phyloP scores from a whole-genome alignment of 2,888 invertebrate species.

The Bursaphelenchus okinawaensis region DNA sequence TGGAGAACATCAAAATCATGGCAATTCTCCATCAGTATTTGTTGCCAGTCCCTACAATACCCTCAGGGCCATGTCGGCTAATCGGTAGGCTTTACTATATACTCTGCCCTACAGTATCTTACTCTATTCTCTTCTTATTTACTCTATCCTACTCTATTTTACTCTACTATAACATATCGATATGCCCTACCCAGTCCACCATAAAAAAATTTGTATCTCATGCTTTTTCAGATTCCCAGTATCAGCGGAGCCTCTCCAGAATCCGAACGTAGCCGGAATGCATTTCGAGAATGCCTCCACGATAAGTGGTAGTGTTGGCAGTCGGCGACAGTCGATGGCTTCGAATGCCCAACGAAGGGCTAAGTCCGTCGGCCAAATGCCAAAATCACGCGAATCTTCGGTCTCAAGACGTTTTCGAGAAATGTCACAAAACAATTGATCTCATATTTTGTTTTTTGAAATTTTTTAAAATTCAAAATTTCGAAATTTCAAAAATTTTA shows the following conservation, averaged over 20 bases:
- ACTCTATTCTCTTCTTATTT: no score
- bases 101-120: no score
- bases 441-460: background rate
- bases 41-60: slow-evolving; percentile 57
- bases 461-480: no score
- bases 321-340: background rate
- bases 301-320: background rate
- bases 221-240: slow-evolving; percentile 17
- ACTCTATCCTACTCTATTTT: no score
- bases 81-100: slow-evolving; percentile 24
- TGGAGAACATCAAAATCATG: slow-evolving; percentile 28
- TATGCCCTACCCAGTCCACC: background rate
- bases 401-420: slow-evolving; percentile 2
- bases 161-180: no score
- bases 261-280: slow-evolving; percentile 4
- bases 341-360: background rate
- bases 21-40: slow-evolving; percentile 39
- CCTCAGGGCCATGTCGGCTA: slow-evolving; percentile 43
- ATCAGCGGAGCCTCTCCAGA: slow-evolving; percentile 15
- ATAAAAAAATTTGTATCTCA: background rate
- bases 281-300: background rate
- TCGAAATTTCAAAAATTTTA: no score
- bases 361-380: slow-evolving; percentile 8
- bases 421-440: slow-evolving; percentile 11
- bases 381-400: slow-evolving; percentile 4